Evolutionary conservation across 2,797 vertebrate genomes (phyloP).

Genomic region (Poeciliopsis turneri): DNA sequence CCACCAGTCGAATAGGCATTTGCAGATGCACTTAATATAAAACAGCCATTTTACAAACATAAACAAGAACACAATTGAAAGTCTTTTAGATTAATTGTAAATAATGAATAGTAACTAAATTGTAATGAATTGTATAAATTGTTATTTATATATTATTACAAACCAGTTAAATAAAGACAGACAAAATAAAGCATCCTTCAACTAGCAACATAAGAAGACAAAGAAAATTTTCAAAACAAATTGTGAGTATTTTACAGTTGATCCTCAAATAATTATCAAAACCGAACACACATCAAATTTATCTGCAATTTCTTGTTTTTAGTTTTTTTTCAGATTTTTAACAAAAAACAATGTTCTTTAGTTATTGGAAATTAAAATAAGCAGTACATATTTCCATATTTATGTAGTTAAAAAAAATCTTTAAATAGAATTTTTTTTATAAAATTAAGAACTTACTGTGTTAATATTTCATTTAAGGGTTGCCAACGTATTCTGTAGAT

Average conservation of each 20-base stretch:
- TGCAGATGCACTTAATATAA: fast-evolving
- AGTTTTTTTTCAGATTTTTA: no score
- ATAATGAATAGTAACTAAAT: neutral
- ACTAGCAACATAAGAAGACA: no score
- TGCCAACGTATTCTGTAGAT: neutral
- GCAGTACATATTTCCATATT: neutral
- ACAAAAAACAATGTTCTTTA: no score
- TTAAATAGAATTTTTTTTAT: no score
- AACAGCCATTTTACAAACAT: neutral
- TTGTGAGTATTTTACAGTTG: neutral
- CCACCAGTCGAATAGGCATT: neutral
- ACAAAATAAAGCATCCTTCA: no score
- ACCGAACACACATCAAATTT: no score
- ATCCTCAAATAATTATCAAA: neutral
- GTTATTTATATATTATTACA: neutral
- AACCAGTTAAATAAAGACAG: no score
- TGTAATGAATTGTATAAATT: neutral
- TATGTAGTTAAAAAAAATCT: neutral
- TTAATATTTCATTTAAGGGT: neutral
- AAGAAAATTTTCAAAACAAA: no score
- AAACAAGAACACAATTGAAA: fast-evolving
- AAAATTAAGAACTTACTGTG: no score
- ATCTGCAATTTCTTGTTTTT: no score
- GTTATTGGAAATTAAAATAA: neutral
- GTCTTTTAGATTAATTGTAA: neutral